Percentiles rank a stretch among this genome's conserved stretches.
Conservation (phyloP, 92 coral and sea anemone species). For the Palythoa caribaeorum region DNA sequence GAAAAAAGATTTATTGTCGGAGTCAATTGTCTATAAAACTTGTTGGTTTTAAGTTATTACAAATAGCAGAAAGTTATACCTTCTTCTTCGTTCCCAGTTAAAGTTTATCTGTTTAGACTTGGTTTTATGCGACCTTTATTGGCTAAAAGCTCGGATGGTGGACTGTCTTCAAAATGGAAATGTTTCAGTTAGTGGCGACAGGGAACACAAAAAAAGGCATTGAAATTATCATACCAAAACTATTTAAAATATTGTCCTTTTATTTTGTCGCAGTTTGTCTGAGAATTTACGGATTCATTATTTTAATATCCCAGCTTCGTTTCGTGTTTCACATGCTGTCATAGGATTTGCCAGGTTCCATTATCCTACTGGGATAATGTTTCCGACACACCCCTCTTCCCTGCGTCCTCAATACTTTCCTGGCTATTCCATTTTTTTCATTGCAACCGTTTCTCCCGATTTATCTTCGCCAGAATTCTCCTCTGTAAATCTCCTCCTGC, state of each 20-base stretch:
- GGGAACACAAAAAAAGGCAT: not conserved
- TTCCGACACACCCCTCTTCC: not conserved
- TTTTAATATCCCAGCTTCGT: not conserved
- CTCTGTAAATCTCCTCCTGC: not conserved
- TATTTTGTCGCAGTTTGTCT: not conserved
- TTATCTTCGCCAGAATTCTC: not conserved
- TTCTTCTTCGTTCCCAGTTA: no score
- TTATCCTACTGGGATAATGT: not conserved
- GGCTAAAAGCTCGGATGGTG: not conserved
- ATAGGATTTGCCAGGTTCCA: not conserved
- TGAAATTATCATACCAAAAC: not conserved
- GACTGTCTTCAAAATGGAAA: not conserved
- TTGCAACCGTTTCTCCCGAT: not conserved
- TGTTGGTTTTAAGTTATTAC: no score
- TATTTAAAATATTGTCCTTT: not conserved
- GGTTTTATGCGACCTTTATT: not conserved
- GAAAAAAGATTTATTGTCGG: no score
- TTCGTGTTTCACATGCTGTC: not conserved
- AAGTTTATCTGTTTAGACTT: no score
- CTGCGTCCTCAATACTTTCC: not conserved
- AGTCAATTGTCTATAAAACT: no score
- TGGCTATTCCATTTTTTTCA: not conserved
- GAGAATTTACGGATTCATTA: not conserved
- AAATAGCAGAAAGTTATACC: no score
- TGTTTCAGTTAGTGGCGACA: not conserved